Evolutionary conservation across 2,113 vertebrate species (phyloP).

Genomic region (Arothron firmamentum): DNA sequence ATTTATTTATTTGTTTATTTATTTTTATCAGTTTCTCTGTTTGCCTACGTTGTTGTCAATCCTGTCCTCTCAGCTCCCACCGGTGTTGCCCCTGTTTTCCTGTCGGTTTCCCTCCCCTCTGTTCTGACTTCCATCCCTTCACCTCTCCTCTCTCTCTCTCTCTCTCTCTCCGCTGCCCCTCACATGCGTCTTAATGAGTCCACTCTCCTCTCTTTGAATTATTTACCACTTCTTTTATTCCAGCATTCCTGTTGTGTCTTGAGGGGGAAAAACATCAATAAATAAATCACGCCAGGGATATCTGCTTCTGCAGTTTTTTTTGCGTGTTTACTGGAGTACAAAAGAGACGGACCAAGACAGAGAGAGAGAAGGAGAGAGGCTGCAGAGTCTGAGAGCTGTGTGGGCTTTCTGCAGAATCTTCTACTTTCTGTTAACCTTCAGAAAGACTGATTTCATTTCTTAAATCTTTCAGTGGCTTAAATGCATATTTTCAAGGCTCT

Average conservation of each 20-base stretch:
- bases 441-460: no score
- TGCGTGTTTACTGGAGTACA: conserved; percentile 16
- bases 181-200: conserved; percentile 67
- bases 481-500: no score
- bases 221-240: conserved; percentile 71
- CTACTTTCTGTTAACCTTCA: no score
- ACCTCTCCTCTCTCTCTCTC: conserved; percentile 26
- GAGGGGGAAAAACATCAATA: conserved; percentile 71
- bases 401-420: no score
- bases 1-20: conserved; percentile 8
- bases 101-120: conserved; percentile 5
- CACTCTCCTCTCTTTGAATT: conserved; percentile 67
- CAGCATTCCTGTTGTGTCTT: conserved; percentile 65
- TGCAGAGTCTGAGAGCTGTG: not conserved
- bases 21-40: conserved; percentile 53
- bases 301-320: conserved; percentile 29
- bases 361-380: not conserved
- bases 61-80: conserved; percentile 43
- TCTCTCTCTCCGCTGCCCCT: conserved; percentile 17
- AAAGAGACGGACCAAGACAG: not conserved
- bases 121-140: conserved; percentile 33
- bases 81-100: conserved; percentile 41
- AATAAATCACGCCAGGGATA: conserved; percentile 68
- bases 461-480: no score
- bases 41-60: conserved; percentile 32